Evolutionary conservation across 2,113 vertebrate genomes (phyloP), one percentile per base, ranked within the genome.

Genomic region (Penelope pileata): DNA sequence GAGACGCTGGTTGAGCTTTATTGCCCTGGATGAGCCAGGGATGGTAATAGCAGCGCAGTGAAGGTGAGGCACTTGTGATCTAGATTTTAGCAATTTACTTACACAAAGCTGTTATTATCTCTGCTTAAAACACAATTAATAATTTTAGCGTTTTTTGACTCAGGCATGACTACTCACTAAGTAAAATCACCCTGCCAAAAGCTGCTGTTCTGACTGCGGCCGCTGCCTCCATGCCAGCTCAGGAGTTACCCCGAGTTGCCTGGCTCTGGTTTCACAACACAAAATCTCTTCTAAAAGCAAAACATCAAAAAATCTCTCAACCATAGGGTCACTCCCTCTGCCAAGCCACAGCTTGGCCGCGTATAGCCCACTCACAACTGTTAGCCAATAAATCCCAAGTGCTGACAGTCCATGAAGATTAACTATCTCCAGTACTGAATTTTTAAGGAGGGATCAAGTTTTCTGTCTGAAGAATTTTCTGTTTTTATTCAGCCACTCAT

Each of bases 241-340:
- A 14, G 24, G 6, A 19, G 3, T 47, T 50, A n/a, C 83, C 56
- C 53, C 0, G 8, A 34, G 30, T 0, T 10, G 38, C 7, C 22
- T 60, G 56, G 64, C 22, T 93, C 69, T 34, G 64, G 38, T 77
- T 88, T 70, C 38, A 1, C 21, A 38, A 63, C 40, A 30, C 6
- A 75, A 43, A 78, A 43, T 78, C 5, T 7, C 34, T 50, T 64
- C 56, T 7, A 62, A 26, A 13, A 48, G 62, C 40, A 62, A 68
- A 66, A 58, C 84, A 5, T 50, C 58, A 51, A 75, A 67, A 42
- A 58, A 53, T 59, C 22, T 47, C 58, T n/a, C 68, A 42, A 70
- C 72, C 56, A 8, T 1, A 74, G 64, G 8, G 18, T 43, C 48
- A 43, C 64, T 54, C 60, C 29, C 51, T 34, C 30, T 69, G 74